These are phyloP conservation scores for Rhamnusium bicolor DNA, from an alignment of 2,888 invertebrate species.

Conservation along the genomic window DNA sequence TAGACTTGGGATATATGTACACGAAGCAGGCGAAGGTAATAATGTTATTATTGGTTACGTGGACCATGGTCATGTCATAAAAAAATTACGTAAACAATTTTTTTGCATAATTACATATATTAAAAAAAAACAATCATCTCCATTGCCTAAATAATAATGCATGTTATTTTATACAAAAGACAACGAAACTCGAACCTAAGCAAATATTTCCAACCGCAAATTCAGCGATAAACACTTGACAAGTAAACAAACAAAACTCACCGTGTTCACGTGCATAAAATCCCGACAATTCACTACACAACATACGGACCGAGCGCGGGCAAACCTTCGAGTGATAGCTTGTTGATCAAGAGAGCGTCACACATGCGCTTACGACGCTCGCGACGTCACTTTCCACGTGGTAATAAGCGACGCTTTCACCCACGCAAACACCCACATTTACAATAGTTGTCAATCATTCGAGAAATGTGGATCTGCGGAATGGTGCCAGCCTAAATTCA, in stretches of 20 bases:
- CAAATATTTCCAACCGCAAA: background rate
- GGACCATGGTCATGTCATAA: too few species aligned
- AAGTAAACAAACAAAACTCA: conserved; percentile 18
- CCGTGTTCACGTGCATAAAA: conserved; percentile 10
- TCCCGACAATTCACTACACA: conserved; percentile 14
- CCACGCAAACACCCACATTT: conserved; percentile 21
- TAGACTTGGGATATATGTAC: too few species aligned
- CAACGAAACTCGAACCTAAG: background rate
- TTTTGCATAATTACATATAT: background rate
- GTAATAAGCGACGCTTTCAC: conserved; percentile 20
- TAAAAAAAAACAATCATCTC: background rate
- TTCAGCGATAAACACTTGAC: background rate
- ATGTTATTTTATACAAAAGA: background rate
- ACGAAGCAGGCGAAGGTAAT: too few species aligned
- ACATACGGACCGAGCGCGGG: conserved; percentile 14
- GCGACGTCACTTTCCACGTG: conserved; percentile 15
- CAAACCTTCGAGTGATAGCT: conserved; percentile 25
- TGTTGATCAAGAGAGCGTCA: conserved; percentile 23
- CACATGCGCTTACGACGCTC: conserved; percentile 25
- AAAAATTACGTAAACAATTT: too few species aligned
- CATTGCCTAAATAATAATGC: background rate
- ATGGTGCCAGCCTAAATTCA: background rate
- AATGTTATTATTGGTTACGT: too few species aligned
- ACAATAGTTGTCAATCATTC: conserved; percentile 15
- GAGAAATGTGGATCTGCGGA: conserved; percentile 11